Conservation (phyloP, 2,888 invertebrate species). For the Drosophila merina region DNA sequence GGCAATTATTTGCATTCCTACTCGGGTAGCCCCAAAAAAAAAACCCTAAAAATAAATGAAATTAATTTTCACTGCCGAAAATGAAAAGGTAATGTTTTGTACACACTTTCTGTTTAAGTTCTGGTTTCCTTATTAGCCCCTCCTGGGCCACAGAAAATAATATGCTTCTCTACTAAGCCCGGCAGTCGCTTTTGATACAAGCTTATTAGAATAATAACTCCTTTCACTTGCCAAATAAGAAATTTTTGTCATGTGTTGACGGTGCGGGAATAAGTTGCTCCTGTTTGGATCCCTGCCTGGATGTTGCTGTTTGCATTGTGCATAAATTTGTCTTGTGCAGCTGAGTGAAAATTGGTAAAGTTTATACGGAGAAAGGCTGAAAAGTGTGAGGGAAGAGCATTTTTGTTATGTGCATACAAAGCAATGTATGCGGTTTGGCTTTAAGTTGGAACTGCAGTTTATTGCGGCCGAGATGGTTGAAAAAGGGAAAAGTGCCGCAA, state of each 20-base stretch:
- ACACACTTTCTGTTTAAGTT: slow-evolving; percentile 11
- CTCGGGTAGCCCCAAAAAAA: slow-evolving; percentile 33
- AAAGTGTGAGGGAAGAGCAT: background rate
- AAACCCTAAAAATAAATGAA: background rate
- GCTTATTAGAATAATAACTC: slow-evolving; percentile 24
- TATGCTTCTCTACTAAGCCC: slow-evolving; percentile 39
- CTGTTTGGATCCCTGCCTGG: slow-evolving; percentile 14
- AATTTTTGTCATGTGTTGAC: slow-evolving; percentile 31
- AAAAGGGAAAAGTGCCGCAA: slow-evolving; percentile 28
- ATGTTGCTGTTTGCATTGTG: slow-evolving; percentile 52
- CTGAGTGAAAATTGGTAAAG: slow-evolving; percentile 69
- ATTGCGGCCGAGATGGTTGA: slow-evolving; percentile 47
- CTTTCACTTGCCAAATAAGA: slow-evolving; percentile 23
- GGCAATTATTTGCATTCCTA: slow-evolving; percentile 71
- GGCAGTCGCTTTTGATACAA: slow-evolving; percentile 7
- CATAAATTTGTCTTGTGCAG: slow-evolving; percentile 67
- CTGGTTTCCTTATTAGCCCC: slow-evolving; percentile 49
- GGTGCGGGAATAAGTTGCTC: slow-evolving; percentile 25
- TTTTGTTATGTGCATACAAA: slow-evolving; percentile 35
- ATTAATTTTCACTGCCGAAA: slow-evolving; percentile 48
- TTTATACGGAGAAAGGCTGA: slow-evolving; percentile 45
- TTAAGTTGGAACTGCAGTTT: slow-evolving; percentile 44
- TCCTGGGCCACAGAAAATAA: slow-evolving; percentile 26
- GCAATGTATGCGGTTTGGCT: slow-evolving; percentile 38
- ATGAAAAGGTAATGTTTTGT: slow-evolving; percentile 6